These are phyloP conservation scores for Enteromius viviparus DNA, from an alignment of 2,797 vertebrate species.

Conservation along the genomic window DNA sequence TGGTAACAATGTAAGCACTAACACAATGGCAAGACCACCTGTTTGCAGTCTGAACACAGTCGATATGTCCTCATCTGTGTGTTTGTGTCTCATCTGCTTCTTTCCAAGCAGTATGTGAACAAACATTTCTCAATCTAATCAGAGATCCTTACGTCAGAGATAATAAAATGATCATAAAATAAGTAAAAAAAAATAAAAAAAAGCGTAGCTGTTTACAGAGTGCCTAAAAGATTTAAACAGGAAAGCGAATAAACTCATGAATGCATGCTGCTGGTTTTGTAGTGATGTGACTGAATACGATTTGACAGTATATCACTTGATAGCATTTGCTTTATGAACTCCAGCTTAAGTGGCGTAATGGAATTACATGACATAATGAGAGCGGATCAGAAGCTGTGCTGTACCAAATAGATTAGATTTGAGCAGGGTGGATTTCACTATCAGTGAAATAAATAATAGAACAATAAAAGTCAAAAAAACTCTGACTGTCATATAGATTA, in stretches of 20 bases:
- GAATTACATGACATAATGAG: neutral
- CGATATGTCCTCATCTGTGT: neutral
- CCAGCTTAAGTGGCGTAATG: neutral
- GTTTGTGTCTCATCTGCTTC: neutral
- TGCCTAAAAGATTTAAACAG: neutral
- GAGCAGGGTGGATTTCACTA: neutral
- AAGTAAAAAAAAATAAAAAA: neutral
- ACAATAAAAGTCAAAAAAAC: neutral
- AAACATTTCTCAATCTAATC: neutral
- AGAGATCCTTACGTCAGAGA: neutral
- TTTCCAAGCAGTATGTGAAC: neutral
- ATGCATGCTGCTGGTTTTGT: neutral
- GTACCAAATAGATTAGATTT: constrained; percentile 6
- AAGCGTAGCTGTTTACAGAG: neutral
- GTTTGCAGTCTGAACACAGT: neutral
- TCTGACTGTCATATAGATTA: neutral
- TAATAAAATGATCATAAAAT: neutral
- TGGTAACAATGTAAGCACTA: neutral
- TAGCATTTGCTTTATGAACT: constrained; percentile 9
- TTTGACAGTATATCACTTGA: constrained; percentile 3
- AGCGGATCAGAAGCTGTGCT: neutral
- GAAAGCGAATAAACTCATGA: neutral
- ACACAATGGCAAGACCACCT: constrained; percentile 1
- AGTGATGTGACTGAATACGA: neutral
- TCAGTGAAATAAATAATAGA: neutral